phyloP scores from a whole-genome alignment of 2,797 vertebrate species.

The Micropoecilia bifurca region DNA sequence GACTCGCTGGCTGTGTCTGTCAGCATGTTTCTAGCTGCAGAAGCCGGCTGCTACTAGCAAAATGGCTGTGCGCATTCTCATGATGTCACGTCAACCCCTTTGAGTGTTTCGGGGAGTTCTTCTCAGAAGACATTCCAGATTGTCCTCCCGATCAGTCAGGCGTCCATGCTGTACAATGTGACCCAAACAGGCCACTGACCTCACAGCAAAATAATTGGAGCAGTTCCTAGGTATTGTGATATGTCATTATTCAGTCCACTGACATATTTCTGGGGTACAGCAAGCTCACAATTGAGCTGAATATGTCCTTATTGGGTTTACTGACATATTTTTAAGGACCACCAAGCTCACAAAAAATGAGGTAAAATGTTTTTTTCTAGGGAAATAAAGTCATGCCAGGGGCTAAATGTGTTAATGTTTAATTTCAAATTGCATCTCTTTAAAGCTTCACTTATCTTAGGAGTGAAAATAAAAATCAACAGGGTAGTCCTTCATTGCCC shows the following conservation, averaged over 20 bases:
- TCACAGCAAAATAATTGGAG: neutral
- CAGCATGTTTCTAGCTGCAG: neutral
- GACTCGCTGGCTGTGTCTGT: neutral
- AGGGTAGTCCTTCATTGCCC: neutral
- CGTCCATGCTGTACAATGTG: neutral
- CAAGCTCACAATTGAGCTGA: neutral
- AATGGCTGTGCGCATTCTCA: neutral
- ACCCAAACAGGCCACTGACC: neutral
- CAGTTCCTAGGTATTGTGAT: neutral
- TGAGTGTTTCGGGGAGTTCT: neutral
- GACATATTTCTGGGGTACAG: too few relatives aligned
- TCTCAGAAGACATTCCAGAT: neutral
- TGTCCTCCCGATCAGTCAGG: neutral
- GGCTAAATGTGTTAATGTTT: neutral
- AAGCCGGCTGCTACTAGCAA: neutral
- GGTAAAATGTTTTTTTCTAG: neutral
- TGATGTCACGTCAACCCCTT: neutral
- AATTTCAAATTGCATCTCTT: neutral
- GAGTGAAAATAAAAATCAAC: neutral
- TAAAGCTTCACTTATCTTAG: neutral
- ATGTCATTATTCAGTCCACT: too few relatives aligned
- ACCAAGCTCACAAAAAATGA: neutral
- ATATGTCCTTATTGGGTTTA: neutral
- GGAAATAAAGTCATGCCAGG: neutral
- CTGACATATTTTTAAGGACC: neutral